These are phyloP conservation scores for Leptinotarsa juncta DNA, from an alignment of 2,888 invertebrate genomes.

Conservation along the genomic window DNA sequence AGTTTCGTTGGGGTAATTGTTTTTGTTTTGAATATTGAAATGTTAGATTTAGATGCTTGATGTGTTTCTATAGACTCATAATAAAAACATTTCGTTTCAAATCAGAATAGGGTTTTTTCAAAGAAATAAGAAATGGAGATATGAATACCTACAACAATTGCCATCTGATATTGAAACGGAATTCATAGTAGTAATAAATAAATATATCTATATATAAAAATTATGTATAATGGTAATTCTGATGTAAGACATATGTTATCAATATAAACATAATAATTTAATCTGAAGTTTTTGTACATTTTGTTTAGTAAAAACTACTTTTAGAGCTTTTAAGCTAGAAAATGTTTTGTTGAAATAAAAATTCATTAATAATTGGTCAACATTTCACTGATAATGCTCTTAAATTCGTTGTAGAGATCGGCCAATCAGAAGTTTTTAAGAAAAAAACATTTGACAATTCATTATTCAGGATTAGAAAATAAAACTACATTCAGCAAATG, in stretches of 20 bases:
- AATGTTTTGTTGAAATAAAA: too few species aligned
- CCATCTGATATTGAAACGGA: neutral
- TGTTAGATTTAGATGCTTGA: neutral
- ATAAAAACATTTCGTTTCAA: constrained; percentile 8
- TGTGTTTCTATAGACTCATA: neutral
- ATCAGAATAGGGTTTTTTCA: neutral
- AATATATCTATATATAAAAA: neutral
- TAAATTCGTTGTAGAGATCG: too few species aligned
- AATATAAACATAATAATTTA: neutral
- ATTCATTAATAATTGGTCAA: too few species aligned
- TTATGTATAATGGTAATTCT: neutral
- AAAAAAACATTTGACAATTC: too few species aligned
- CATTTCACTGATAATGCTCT: too few species aligned
- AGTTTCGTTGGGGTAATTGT: constrained; percentile 6
- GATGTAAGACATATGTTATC: neutral
- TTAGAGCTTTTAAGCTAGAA: too few species aligned
- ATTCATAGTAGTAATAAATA: neutral
- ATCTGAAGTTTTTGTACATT: constrained; percentile 7
- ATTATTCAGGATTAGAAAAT: too few species aligned
- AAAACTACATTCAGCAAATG: too few species aligned
- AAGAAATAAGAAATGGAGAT: neutral
- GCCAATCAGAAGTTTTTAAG: too few species aligned
- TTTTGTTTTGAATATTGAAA: constrained; percentile 1
- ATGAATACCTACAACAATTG: neutral
- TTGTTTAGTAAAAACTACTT: neutral